Conservation (phyloP, 1,140 invertebrate genomes). For the Oryctes rhinoceros region DNA sequence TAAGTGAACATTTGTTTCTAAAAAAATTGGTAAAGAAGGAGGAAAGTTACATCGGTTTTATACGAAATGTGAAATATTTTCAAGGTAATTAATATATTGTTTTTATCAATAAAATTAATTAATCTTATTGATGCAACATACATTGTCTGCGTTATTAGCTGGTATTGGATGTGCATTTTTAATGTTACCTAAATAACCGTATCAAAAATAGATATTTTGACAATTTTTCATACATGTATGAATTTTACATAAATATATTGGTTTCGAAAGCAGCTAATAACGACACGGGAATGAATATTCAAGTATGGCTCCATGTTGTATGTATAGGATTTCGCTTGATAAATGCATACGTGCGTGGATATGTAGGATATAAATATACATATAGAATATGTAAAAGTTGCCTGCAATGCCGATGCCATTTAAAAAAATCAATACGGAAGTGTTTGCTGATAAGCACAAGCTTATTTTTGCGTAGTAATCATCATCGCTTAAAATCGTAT, state of each 20-base stretch:
- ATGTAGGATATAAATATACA: background rate
- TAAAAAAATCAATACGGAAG: constrained; percentile 1
- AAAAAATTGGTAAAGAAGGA: background rate
- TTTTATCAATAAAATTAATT: background rate
- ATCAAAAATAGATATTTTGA: constrained; percentile 2
- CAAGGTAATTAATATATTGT: background rate
- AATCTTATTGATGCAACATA: no score
- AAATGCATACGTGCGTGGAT: background rate
- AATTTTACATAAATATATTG: background rate
- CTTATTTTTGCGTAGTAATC: background rate
- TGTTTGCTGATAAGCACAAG: background rate
- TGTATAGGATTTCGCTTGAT: background rate
- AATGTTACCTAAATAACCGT: background rate
- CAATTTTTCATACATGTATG: background rate
- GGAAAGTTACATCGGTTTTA: background rate
- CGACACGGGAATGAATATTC: background rate
- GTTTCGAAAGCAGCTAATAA: background rate
- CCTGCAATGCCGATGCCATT: background rate
- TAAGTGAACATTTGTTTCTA: background rate
- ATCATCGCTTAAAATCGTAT: background rate
- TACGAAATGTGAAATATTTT: background rate
- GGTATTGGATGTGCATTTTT: background rate
- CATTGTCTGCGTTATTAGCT: no score
- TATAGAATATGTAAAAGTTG: constrained; percentile 1
- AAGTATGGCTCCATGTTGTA: constrained; percentile 4